Evolutionary conservation across 2,113 vertebrate genomes (phyloP), one percentile per base, ranked within the genome.

Genomic region (Pelecanus crispus): DNA sequence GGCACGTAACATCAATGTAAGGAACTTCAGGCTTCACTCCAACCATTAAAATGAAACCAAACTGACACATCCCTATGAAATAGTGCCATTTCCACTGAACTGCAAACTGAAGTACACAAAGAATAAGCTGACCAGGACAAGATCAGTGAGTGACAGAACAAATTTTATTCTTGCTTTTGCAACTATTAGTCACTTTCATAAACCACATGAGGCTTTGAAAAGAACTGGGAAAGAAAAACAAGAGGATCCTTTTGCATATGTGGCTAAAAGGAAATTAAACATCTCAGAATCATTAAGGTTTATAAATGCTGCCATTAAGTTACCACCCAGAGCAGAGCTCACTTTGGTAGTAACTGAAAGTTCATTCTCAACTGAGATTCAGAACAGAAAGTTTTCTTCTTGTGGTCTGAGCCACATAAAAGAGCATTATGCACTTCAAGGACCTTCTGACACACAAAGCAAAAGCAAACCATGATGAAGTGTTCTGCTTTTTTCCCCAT

Each of bases 391-490:
- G 19, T 65, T 90, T 93, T 73, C n/a, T 82, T 68, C 44, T 86
- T 93, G 75, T 79, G 74, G 89, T 75, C 36, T 95, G 32, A 95
- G 22, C 78, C 87, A 85, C 78, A 65, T 89, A 56, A 87, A 87
- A 96, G 52, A 71, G 11, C 52, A 75, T 47, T 65, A 50, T 7
- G 81, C 14, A n/a, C 25, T 90, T 94, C 44, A 95, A 89, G 40
- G 53, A 52, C 14, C 20, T 72, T 79, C 55, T 85, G 61, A 91
- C 62, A 79, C 50, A 86, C 19, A 88, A 87, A 59, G 68, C 49
- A 81, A 32, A 88, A 86, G 34, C 59, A 74, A 88, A 79, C 8
- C 34, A 66, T 32, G 44, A 81, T 11, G 6, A 79, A 52, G 9
- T 24, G 20, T 45, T 77, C 55, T 85, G 31, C 10, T 62, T 74